Percentiles rank a stretch among this genome's conserved stretches.
These are phyloP conservation scores for Tetraneura akinire DNA, from an alignment of 1,140 invertebrate species.

Conservation along the genomic window DNA sequence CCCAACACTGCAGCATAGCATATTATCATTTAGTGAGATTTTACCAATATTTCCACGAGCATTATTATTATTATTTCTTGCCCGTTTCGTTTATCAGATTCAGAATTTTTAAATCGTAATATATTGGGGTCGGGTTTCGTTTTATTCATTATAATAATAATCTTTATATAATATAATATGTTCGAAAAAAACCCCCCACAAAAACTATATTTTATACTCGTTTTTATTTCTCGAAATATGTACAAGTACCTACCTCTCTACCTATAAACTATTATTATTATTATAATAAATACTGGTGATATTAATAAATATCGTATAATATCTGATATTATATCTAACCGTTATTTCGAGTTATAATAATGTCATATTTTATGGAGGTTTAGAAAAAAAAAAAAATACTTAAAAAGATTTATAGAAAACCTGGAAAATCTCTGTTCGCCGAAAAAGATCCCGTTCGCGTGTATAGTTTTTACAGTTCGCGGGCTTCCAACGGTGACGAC, in stretches of 20 bases:
- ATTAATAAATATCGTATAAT: too few relatives aligned
- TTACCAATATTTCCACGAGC: background rate
- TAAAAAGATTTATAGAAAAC: conserved; percentile 27
- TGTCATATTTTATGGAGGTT: background rate
- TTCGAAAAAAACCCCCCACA: background rate
- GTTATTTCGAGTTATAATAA: conserved; percentile 5
- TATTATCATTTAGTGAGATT: conserved; percentile 27
- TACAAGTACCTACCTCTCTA: too few relatives aligned
- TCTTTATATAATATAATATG: too few relatives aligned
- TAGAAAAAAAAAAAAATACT: conserved; percentile 11
- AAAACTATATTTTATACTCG: background rate
- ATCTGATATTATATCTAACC: too few relatives aligned
- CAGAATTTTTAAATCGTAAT: background rate
- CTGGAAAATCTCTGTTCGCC: conserved; percentile 1
- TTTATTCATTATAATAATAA: background rate
- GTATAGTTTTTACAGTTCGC: background rate
- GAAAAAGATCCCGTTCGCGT: conserved; percentile 20
- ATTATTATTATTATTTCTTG: conserved; percentile 6
- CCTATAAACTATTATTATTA: too few relatives aligned
- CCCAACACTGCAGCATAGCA: background rate
- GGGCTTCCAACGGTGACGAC: background rate
- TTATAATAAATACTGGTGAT: too few relatives aligned
- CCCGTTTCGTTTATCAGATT: conserved; percentile 21
- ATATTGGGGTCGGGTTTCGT: background rate
- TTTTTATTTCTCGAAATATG: background rate